Conservation (phyloP, 53 echinoderm and acorn worm species). For the Henricia sp. region DNA sequence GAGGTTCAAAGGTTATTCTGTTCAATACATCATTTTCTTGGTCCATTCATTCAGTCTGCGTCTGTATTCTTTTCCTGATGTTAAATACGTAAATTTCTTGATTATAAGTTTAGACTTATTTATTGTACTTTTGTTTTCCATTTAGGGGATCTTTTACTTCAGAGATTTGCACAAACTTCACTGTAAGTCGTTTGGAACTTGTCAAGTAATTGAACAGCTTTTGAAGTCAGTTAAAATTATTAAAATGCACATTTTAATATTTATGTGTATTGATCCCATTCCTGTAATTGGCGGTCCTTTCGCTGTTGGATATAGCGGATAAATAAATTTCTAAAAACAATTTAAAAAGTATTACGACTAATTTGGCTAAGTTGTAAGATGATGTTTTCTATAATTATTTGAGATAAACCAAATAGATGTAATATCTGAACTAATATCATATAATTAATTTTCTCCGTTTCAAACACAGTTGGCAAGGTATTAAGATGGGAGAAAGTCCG, state of each 20-base stretch:
- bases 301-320: not conserved
- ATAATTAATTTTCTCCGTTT: not conserved
- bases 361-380: not conserved
- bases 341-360: too few species aligned
- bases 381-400: not conserved
- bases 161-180: conserved; percentile 74
- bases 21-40: too few species aligned
- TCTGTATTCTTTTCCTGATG: not conserved
- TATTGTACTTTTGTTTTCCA: not conserved
- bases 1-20: not conserved
- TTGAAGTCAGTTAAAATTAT: not conserved
- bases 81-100: not conserved
- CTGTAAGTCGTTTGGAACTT: conserved; percentile 55
- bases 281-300: not conserved
- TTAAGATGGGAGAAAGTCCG: conserved; percentile 80
- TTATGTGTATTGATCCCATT: too few species aligned
- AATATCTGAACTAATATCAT: not conserved
- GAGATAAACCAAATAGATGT: too few species aligned
- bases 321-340: too few species aligned
- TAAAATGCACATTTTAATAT: not conserved
- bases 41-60: too few species aligned
- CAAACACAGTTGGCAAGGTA: conserved; percentile 53
- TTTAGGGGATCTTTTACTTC: conserved; percentile 73
- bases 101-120: not conserved
- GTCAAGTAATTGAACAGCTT: not conserved